Base-by-base conservation (phyloP, 2,113 vertebrate genomes). In the Misgurnus mizolepis region DNA sequence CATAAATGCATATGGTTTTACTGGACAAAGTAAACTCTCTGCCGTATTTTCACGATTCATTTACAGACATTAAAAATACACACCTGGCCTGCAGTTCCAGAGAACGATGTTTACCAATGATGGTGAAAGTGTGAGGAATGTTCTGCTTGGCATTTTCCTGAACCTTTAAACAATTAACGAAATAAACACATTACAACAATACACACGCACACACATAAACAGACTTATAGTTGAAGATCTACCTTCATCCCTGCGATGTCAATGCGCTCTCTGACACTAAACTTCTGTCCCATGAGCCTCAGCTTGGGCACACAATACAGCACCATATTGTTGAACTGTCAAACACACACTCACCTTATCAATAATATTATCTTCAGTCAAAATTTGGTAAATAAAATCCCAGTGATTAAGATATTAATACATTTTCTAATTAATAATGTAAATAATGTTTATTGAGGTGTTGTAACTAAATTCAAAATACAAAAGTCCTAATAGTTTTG, bases 221-320 rank as follows among this genome's bases (percentile, higher is more conserved):
- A 45, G 0, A 69, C 41, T n/a, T 22, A 43, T 8, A 39, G 8
- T 8, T 43, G 53, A 17, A 64, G 41, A 12, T n/a, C 34, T 83
- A 99, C 97, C 97, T 98, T 96, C 88, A 99, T 93, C 86, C 93
- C 96, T 1, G 95, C 95, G 55, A 99, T 96, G 90, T 99, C 95
- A 70, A 99, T 97, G 90, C 95, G 95, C 89, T 98, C 96, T 74
- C 97, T 92, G 82, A 99, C 96, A 1, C 97, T 99, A 91, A 98
- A 98, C 90, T 99, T 99, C 91, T 99, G 97, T 62, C 98, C 98
- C 80, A 97, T 98, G 78, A 99, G 93, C 80, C 98, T 88, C 79
- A 98, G 92, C 84, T 97, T 98, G 77, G 98, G 98, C 84, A 99
- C 96, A 49, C 98, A 99, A 91, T 99, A 98, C 22, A 99, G 94